These are phyloP conservation scores for Cyprinodon diabolis DNA, from an alignment of 2,797 vertebrate genomes.

Conservation along the genomic window DNA sequence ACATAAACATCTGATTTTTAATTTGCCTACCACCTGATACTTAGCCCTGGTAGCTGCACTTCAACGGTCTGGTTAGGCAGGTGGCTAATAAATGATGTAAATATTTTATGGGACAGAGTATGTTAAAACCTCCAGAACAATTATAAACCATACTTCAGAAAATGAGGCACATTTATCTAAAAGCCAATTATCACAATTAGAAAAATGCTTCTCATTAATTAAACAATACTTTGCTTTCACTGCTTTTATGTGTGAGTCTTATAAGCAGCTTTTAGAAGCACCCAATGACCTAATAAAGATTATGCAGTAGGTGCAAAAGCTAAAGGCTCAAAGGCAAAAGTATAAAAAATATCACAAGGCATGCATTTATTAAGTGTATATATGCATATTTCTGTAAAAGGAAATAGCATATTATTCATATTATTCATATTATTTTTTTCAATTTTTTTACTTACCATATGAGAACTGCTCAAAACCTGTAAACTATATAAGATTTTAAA, in stretches of 20 bases:
- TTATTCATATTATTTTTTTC: too few species aligned
- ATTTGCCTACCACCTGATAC: not conserved
- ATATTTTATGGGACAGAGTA: constrained; percentile 1
- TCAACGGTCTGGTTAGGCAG: constrained; percentile 6
- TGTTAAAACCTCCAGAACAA: constrained; percentile 20
- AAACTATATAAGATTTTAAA: not conserved
- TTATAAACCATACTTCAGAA: constrained; percentile 17
- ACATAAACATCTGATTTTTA: constrained; percentile 4
- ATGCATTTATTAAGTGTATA: not conserved
- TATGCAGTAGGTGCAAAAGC: constrained; percentile 1
- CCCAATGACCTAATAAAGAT: not conserved
- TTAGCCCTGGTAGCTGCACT: constrained; percentile 1
- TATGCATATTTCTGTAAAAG: not conserved
- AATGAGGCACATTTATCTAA: constrained; percentile 24
- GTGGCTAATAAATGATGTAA: constrained; percentile 18
- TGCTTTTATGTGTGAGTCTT: not conserved
- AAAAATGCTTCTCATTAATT: not conserved
- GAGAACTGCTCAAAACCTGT: not conserved
- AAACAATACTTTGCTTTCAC: not conserved
- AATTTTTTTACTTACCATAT: not conserved
- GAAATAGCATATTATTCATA: not conserved
- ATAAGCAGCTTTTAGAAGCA: not conserved
- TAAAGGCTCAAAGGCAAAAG: not conserved
- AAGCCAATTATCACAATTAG: not conserved
- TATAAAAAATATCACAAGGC: not conserved